Base-by-base conservation (phyloP, 2,888 invertebrate species). In the Beris chalybata region DNA sequence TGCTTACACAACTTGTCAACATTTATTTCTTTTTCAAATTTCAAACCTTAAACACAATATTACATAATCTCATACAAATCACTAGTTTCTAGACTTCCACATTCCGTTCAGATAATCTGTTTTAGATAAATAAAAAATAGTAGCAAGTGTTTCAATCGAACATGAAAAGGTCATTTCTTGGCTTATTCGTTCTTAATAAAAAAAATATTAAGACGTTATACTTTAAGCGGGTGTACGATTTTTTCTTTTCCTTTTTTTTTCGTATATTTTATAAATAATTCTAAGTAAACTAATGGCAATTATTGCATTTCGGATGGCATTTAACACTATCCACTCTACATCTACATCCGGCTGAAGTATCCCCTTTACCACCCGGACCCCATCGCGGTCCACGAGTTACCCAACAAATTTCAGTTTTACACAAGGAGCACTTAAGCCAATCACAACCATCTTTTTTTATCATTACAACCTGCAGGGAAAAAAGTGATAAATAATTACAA, bases 391-490 rank as follows among this genome's bases (percentile, higher is more conserved):
- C 92, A 74, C 90, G 86, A 0, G 95, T 95, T 63, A 93, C 92
- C 95, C 95, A 95, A 79, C 95, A 95, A 68, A 95, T 93, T 82
- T 95, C 95, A 5, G 93, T 93, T 81, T 93, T 92, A 81, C 95
- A 95, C 82, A 94, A 92, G 1, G 92, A 90, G 80, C 95, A 95
- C 72, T 90, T 86, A 64, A 95, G 83, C 93, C 94, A 94, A 81
- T 95, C 95, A 82, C 95, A 95, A 70, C 95, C 95, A 90, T 92
- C 93, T 82, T 93, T 94, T 81, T 95, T 95, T 82, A 91, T 91
- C 32, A 95, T 84, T 55, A 95, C 87, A 57, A 73, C 71, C 73
- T 73, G 29, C 2, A 69, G 63, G 38, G 12, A 48, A 48, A 48
- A n/a, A 58, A 38, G 53, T 4, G 7, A 22, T 22, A 22, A 22